Base-by-base conservation (phyloP, 2,113 vertebrate species). In the Archilochus colubris region DNA sequence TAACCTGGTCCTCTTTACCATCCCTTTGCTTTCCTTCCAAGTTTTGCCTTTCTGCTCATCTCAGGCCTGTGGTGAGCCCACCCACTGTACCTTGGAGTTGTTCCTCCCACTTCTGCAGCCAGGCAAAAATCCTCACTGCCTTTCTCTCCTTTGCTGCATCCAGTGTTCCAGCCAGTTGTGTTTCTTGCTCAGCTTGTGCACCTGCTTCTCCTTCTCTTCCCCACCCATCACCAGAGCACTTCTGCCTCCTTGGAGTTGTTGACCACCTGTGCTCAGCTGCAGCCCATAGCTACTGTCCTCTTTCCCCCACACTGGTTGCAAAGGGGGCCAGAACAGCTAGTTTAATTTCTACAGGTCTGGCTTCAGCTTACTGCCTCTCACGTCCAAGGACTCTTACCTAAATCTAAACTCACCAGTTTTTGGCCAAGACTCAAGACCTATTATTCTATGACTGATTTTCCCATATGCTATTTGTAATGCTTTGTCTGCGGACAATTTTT, bases 241-340 rank as follows among this genome's bases (percentile, higher is more conserved):
- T 72, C 16, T 76, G 69, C 50, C 50, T 87, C 46, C 0, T 0
- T 10, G 14, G 72, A 90, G 44, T 15, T 58, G 22, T 14, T 24
- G 51, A 82, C 44, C 75, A 44, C 44, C 43, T 54, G 62, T 43
- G 61, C 36, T 86, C 70, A 31, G 64, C 59, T 66, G 7, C 28
- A 67, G 57, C 79, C 77, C 59, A 2, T 23, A 55, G 48, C 40
- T 72, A 4, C 58, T 33, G 53, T 53, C 38, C 31, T 67, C 40
- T 33, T 76, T 68, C 0, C 0, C 51, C 58, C 50, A 24, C 0
- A 0, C 30, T 31, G 6, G 2, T 15, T 36, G 57, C 44, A 36
- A 46, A 58, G 50, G 30, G 72, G 50, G 27, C 62, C 74, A 15
- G 12, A 51, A 53, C 25, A 91, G 59, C 82, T 77, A 14, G 10